Evolutionary conservation across 2,888 invertebrate species (phyloP).

Genomic region (Stenodema calcarata): DNA sequence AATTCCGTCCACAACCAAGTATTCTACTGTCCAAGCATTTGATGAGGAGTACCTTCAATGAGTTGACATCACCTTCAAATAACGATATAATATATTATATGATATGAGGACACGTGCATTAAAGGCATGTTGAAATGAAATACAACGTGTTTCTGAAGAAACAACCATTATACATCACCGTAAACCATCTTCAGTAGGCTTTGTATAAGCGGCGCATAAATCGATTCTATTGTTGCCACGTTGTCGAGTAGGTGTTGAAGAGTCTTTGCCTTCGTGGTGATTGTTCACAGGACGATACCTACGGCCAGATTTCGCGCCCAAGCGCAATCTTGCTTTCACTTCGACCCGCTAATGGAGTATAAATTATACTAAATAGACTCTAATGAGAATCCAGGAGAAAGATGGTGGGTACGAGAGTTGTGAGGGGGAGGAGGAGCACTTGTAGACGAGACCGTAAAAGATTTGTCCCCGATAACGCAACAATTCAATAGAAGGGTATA

Average conservation of each 20-base stretch:
- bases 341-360: constrained; percentile 27
- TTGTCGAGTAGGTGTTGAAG: constrained; percentile 22
- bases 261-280: not conserved
- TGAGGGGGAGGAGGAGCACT: not conserved
- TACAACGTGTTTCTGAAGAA: too few relatives aligned
- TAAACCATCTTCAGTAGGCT: not conserved
- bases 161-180: not conserved
- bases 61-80: too few relatives aligned
- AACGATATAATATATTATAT: too few relatives aligned
- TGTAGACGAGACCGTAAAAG: constrained; percentile 44
- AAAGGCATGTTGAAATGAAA: too few relatives aligned
- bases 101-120: too few relatives aligned
- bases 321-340: constrained; percentile 26
- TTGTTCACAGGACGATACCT: constrained; percentile 5
- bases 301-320: constrained; percentile 37
- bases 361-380: constrained; percentile 37
- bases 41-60: too few relatives aligned
- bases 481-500: constrained; percentile 45
- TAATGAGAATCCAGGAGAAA: constrained; percentile 17
- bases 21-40: too few relatives aligned
- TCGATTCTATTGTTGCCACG: not conserved
- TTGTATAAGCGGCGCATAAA: not conserved
- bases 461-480: constrained; percentile 41
- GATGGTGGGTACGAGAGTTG: not conserved
- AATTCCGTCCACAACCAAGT: too few relatives aligned